Conservation (phyloP, 2,888 invertebrate species). For the Nomada ferruginata region DNA sequence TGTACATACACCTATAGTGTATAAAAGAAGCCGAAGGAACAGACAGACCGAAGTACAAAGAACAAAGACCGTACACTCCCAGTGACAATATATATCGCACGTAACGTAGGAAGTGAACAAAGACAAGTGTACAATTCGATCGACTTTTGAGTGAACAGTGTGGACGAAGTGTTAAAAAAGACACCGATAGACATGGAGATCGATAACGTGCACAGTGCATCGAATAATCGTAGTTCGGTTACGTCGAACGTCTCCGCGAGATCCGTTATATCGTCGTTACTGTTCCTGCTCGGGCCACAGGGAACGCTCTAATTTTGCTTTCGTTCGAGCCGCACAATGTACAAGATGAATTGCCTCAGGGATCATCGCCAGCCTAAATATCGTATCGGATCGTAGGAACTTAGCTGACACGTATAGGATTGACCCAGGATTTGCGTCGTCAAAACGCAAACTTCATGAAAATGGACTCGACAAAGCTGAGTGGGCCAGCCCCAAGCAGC, state of each 20-base stretch:
- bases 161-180: conserved; percentile 32
- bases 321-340: conserved; percentile 23
- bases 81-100: conserved; percentile 31
- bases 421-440: conserved; percentile 11
- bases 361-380: conserved; percentile 55
- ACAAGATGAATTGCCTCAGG: conserved; percentile 70
- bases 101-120: conserved; percentile 34
- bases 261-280: conserved; percentile 66
- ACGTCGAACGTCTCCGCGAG: conserved; percentile 55
- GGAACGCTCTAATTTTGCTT: conserved; percentile 68
- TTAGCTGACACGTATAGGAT: conserved; percentile 20
- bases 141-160: conserved; percentile 34
- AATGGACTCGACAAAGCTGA: conserved; percentile 80
- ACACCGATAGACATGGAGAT: conserved; percentile 60
- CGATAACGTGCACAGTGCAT: conserved; percentile 36
- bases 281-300: conserved; percentile 74
- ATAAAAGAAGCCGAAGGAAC: conserved; percentile 21
- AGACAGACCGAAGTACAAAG: background rate
- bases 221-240: conserved; percentile 33
- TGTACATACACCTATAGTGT: conserved; percentile 58
- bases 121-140: conserved; percentile 26
- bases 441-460: conserved; percentile 49
- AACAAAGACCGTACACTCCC: conserved; percentile 18
- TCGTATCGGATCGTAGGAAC: conserved; percentile 43
- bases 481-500: conserved; percentile 74